These are phyloP conservation scores for Sternotherus odoratus DNA, from an alignment of 2,797 vertebrate genomes.

Conservation along the genomic window DNA sequence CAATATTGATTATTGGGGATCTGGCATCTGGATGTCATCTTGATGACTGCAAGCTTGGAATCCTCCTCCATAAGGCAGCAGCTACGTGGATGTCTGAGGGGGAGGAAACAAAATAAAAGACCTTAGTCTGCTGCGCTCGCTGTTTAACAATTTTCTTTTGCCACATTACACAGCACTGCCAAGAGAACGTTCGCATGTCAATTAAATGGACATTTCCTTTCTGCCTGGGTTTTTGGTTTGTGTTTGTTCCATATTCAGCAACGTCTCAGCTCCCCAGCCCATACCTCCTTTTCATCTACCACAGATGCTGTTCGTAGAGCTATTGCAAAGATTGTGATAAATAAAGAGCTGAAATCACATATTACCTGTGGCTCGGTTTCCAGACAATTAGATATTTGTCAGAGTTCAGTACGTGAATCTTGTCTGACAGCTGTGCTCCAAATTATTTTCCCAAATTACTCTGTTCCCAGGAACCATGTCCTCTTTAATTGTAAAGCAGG, in stretches of 20 bases:
- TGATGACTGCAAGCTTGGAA: not conserved
- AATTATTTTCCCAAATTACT: not conserved
- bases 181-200: not conserved
- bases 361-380: not conserved
- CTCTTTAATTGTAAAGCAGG: not conserved
- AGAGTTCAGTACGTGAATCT: not conserved
- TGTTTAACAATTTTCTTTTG: not conserved
- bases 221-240: not conserved
- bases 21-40: not conserved
- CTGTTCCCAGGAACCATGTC: not conserved
- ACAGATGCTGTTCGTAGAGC: not conserved
- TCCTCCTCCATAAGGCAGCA: not conserved
- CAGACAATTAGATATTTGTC: not conserved
- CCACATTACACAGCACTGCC: constrained; percentile 1
- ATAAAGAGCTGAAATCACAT: not conserved
- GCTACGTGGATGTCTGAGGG: not conserved
- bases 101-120: not conserved
- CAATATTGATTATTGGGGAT: not conserved
- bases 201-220: constrained; percentile 22
- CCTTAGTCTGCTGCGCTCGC: not conserved
- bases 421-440: not conserved
- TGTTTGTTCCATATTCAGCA: constrained; percentile 31
- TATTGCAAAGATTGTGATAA: constrained; percentile 2
- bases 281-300: not conserved
- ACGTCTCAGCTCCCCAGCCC: not conserved